Percentiles rank a stretch among this genome's conserved stretches.
phyloP scores from a whole-genome alignment of 2,113 vertebrate species.

The Xiphorhynchus elegans region DNA sequence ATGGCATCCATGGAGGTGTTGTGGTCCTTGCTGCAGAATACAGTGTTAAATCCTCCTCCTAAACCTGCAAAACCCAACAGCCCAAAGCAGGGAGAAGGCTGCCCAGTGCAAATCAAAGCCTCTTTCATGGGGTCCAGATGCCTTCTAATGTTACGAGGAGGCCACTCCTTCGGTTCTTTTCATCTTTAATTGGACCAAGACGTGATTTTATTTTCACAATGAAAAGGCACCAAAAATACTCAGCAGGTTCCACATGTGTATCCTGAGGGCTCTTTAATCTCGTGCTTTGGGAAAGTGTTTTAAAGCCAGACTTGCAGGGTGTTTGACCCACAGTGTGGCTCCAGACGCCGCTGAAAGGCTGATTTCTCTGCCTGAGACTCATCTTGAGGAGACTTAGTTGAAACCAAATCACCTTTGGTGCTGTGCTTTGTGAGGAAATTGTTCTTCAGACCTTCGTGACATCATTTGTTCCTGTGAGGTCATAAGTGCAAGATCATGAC shows the following conservation, averaged over 20 bases:
- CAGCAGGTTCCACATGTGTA: background rate
- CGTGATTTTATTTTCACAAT: background rate
- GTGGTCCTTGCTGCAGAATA: background rate
- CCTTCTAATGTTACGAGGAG: background rate
- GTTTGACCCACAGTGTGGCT: background rate
- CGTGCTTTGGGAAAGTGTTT: background rate
- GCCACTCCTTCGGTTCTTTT: background rate
- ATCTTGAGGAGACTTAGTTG: background rate
- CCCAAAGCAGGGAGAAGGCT: background rate
- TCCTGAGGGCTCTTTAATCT: slow-evolving; percentile 23
- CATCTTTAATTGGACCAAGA: slow-evolving; percentile 53
- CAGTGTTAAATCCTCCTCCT: background rate
- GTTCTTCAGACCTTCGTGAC: background rate
- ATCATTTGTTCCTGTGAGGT: slow-evolving; percentile 51
- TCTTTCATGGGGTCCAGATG: slow-evolving; percentile 31
- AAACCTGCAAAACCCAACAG: background rate
- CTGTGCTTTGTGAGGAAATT: slow-evolving; percentile 7
- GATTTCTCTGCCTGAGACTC: background rate
- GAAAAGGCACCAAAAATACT: background rate
- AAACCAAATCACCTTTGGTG: background rate
- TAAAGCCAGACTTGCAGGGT: background rate
- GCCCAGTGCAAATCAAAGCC: slow-evolving; percentile 1
- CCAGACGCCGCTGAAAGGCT: background rate
- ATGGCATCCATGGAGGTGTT: accelerated
- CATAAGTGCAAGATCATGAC: slow-evolving; percentile 26